Percentiles rank a stretch among this genome's conserved stretches.
Evolutionary conservation across 2,797 vertebrate species (phyloP).

Genomic region (Pristis pectinata): DNA sequence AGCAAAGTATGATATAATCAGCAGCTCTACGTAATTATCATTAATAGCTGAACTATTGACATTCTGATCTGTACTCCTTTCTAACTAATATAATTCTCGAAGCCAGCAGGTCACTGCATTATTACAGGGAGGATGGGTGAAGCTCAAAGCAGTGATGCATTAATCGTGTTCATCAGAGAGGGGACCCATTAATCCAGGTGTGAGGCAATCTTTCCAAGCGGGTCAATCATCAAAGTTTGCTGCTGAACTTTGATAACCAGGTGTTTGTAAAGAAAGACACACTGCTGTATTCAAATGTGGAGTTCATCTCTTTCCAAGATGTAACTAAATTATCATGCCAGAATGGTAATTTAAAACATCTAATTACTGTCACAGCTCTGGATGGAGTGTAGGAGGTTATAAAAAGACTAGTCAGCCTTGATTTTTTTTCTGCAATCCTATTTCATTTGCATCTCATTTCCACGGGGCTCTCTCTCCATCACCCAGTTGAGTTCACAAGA

Average conservation of each 20-base stretch:
- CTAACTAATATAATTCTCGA: too few species aligned
- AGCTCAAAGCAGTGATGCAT: too few species aligned
- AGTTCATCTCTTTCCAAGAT: neutral
- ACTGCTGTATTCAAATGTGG: neutral
- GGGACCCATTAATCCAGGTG: neutral
- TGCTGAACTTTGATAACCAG: neutral
- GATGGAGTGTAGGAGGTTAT: neutral
- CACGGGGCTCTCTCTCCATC: neutral
- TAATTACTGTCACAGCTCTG: too few species aligned
- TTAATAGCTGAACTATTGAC: neutral
- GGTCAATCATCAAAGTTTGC: neutral
- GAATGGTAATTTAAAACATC: neutral
- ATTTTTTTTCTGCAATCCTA: neutral
- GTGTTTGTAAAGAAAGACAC: neutral
- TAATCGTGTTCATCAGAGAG: too few species aligned
- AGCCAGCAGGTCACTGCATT: neutral
- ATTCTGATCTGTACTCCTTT: neutral
- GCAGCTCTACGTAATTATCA: neutral
- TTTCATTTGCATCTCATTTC: neutral
- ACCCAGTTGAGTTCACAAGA: neutral
- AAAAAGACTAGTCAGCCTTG: neutral
- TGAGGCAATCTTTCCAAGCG: neutral
- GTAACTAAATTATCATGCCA: neutral
- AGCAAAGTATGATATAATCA: neutral
- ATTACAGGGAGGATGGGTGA: neutral